Evolutionary conservation across 2,113 vertebrate species (phyloP), one percentile per base, ranked within the genome.

Genomic region (Tragulus kanchil): DNA sequence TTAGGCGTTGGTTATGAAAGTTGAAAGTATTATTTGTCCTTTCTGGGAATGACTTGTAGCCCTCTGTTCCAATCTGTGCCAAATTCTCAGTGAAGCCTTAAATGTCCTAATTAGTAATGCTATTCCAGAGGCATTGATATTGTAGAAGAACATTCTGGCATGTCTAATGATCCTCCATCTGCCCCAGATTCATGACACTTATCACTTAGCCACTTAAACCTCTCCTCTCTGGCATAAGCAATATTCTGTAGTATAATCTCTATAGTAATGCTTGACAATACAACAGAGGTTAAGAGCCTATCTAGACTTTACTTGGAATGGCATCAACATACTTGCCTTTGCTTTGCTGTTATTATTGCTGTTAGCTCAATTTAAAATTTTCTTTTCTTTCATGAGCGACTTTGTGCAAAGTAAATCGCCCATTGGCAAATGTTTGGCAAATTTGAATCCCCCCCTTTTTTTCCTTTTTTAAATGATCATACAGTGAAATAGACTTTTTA

Each of bases 331-430:
- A 61, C 56, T 89, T 94, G 42, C 15, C n/a, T 71, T 89, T 85
- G 31, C 90, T 94, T 93, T 89, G 23, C 14, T 65, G 8, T 93
- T 48, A n/a, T 87, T n/a, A n/a, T n/a, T n/a, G n/a, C n/a, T 95
- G 61, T 50, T 91, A 28, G 16, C 31, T 64, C 54, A 89, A 73
- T 62, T 91, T 77, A 85, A 91, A 85, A 83, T 83, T 89, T 78
- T 75, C 28, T 87, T 92, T 92, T 96, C 48, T 86, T 97, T 96
- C 77, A 75, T 21, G 50, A 95, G 81, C 31, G 36, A 88, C 61
- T 88, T 94, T 88, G 26, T n/a, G n/a, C n/a, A 87, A 96, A 90
- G 85, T 59, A 93, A 91, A 16, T 28, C 89, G 82, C 12, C 36
- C 26, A 48, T 59, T 89, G 12, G 64, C 31, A 95, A 92, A 87